Evolutionary conservation across 2,113 vertebrate species (phyloP).

Genomic region (Erpornis zantholeuca): DNA sequence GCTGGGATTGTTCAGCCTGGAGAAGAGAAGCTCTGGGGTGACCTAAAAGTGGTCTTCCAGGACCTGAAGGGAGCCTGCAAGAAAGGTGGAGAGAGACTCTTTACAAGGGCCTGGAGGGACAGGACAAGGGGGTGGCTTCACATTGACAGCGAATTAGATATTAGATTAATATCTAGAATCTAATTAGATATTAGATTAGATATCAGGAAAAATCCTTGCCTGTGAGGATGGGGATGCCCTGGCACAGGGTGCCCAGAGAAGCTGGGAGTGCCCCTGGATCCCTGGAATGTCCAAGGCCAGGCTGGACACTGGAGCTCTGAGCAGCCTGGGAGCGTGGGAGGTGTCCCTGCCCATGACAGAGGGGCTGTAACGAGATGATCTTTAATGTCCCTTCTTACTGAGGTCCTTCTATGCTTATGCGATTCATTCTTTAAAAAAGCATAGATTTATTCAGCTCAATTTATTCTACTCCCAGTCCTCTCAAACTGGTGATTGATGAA

Average conservation of each 20-base stretch:
- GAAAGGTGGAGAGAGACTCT: neutral
- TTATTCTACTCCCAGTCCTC: neutral
- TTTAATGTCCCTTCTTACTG: neutral
- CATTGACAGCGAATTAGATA: fast-evolving
- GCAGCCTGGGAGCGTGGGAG: fast-evolving
- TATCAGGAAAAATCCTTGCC: neutral
- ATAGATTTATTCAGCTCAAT: fast-evolving
- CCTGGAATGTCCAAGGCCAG: neutral
- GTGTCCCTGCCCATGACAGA: neutral
- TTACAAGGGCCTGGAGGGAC: neutral
- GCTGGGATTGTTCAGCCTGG: neutral
- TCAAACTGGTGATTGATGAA: neutral
- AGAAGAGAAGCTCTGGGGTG: neutral
- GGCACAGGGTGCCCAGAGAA: neutral
- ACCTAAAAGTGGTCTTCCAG: fast-evolving
- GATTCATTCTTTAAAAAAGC: neutral
- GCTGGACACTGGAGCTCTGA: fast-evolving
- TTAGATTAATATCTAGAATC: fast-evolving
- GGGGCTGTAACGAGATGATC: fast-evolving
- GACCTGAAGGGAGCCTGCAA: neutral
- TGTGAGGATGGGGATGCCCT: fast-evolving
- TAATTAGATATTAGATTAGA: no score
- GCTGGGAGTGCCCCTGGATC: neutral
- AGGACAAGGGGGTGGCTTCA: neutral
- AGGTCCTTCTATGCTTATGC: fast-evolving